Conservation (phyloP, 2,888 invertebrate species). For the Phyllotreta striolata region DNA sequence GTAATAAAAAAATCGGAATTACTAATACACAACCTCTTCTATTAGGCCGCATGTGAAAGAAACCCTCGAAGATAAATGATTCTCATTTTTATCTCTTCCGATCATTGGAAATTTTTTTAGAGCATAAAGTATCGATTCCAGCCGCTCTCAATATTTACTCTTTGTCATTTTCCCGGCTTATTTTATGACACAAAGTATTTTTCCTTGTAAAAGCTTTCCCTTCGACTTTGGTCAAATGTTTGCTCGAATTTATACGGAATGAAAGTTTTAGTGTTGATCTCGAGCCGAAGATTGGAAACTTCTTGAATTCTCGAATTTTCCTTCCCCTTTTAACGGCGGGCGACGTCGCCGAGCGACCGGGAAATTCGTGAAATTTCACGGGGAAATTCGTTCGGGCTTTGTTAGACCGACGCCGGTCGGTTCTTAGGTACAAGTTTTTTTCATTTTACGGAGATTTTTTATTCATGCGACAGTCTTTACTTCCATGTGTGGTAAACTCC, state of each 20-base stretch:
- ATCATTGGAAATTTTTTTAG: too few species aligned
- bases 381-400: constrained; percentile 12
- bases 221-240: constrained; percentile 27
- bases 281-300: constrained; percentile 23
- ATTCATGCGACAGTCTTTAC: background rate
- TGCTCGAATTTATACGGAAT: constrained; percentile 23
- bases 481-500: too few species aligned
- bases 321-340: constrained; percentile 16
- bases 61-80: too few species aligned
- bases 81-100: too few species aligned
- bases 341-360: constrained; percentile 5
- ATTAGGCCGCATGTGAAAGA: too few species aligned
- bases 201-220: constrained; percentile 23
- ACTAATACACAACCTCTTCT: too few species aligned
- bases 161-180: constrained; percentile 24
- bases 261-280: constrained; percentile 26
- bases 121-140: too few species aligned
- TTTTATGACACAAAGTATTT: constrained; percentile 26
- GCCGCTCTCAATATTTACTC: constrained; percentile 20
- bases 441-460: constrained; percentile 10
- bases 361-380: constrained; percentile 13
- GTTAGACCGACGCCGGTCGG: constrained; percentile 10
- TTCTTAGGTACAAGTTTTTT: constrained; percentile 21
- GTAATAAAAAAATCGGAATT: too few species aligned
- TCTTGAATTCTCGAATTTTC: constrained; percentile 15